Percentiles rank a stretch among this genome's conserved stretches.
Evolutionary conservation across 2,113 vertebrate genomes (phyloP).

Genomic region (Condylura cristata): DNA sequence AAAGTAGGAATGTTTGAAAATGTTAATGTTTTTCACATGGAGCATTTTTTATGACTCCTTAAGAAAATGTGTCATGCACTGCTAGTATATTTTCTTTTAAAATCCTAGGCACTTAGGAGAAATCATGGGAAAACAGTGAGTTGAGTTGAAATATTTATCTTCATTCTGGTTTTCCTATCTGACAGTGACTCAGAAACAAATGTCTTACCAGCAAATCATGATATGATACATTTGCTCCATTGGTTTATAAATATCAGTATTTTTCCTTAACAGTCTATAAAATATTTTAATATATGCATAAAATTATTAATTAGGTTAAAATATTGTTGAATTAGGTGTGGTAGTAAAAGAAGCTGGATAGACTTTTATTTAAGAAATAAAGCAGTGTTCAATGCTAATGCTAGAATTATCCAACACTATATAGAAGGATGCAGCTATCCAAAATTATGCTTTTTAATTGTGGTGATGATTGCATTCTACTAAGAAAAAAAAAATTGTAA

Average conservation of each 20-base stretch:
- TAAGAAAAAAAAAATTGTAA: too few species aligned
- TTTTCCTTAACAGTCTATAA: not conserved
- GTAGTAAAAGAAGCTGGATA: not conserved
- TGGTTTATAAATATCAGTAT: not conserved
- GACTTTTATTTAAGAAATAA: not conserved
- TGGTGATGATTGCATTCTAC: not conserved
- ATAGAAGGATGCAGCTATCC: not conserved
- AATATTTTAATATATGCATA: not conserved
- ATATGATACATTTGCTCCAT: not conserved
- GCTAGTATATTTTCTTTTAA: not conserved
- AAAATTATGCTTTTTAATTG: not conserved
- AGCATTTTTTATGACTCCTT: not conserved
- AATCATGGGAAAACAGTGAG: not conserved
- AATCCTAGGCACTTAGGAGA: not conserved
- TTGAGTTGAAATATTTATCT: not conserved
- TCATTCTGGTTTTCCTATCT: not conserved
- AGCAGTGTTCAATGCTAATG: not conserved
- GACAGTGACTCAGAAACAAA: not conserved
- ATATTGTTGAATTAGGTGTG: not conserved
- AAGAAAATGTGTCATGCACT: not conserved
- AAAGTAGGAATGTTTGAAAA: not conserved
- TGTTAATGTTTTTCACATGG: not conserved
- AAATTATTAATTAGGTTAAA: not conserved
- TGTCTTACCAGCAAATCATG: not conserved
- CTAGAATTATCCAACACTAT: not conserved